Conservation (phyloP, 2,888 invertebrate species). For the Boloria selene region DNA sequence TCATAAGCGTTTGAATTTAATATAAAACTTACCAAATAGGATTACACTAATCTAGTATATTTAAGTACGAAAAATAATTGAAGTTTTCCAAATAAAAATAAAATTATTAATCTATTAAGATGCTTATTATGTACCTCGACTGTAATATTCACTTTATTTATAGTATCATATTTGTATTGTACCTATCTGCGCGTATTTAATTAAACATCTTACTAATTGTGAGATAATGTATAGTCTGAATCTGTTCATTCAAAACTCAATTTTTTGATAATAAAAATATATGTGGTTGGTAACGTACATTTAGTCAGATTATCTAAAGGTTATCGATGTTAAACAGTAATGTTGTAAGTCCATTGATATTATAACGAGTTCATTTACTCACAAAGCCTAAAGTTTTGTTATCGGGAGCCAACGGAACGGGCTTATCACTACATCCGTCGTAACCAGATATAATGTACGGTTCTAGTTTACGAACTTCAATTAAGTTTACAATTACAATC, state of each 20-base stretch:
- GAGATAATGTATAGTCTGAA: background rate
- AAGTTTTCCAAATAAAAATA: no score
- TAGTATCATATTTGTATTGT: no score
- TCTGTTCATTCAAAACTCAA: conserved; percentile 1
- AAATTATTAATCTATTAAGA: no score
- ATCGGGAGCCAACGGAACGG: conserved; percentile 69
- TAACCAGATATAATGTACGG: conserved; percentile 43
- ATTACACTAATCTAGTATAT: no score
- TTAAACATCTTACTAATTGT: no score
- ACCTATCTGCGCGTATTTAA: no score
- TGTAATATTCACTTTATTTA: no score
- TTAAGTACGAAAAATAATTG: no score
- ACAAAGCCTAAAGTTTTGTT: conserved; percentile 63
- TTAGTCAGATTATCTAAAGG: conserved; percentile 58
- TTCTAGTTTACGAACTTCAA: conserved; percentile 40
- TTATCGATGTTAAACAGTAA: conserved; percentile 52
- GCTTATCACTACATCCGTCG: conserved; percentile 71
- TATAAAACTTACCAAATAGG: no score
- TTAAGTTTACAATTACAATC: conserved; percentile 31
- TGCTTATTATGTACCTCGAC: no score
- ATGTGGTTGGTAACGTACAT: conserved; percentile 22
- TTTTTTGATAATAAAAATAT: conserved; percentile 11
- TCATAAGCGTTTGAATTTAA: no score
- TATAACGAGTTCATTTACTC: conserved; percentile 70
- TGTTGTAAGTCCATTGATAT: conserved; percentile 52